Conservation (phyloP, 1,140 invertebrate genomes). For the Pseudomyrmex flavicornis region DNA sequence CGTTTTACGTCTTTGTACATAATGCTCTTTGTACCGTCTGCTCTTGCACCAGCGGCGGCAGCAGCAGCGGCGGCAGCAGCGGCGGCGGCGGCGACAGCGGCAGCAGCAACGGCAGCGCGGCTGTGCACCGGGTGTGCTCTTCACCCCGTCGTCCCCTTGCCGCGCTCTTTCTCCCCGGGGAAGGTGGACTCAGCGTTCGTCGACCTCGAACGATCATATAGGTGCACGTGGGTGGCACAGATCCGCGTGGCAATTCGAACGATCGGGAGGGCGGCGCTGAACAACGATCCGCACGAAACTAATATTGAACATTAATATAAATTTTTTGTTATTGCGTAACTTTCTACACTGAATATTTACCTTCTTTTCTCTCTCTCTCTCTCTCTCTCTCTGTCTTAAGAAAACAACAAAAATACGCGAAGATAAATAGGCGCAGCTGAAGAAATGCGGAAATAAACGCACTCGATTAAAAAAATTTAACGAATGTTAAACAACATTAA, state of each 20-base stretch:
- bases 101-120: neutral
- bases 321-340: neutral
- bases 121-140: slow-evolving; percentile 47
- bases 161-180: slow-evolving; percentile 38
- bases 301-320: neutral
- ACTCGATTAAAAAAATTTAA: no score
- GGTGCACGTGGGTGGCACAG: slow-evolving; percentile 72
- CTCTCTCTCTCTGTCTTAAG: no score
- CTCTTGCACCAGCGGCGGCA: slow-evolving; percentile 54
- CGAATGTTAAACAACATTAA: no score
- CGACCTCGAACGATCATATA: slow-evolving; percentile 73
- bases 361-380: no score
- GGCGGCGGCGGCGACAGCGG: slow-evolving; percentile 40
- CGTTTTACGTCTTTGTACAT: slow-evolving; percentile 81
- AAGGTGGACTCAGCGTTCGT: slow-evolving; percentile 73
- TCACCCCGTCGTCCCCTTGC: slow-evolving; percentile 42
- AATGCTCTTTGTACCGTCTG: slow-evolving; percentile 80
- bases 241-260: slow-evolving; percentile 57
- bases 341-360: no score
- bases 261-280: slow-evolving; percentile 1
- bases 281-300: neutral
- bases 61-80: slow-evolving; percentile 4
- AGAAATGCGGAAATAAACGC: no score
- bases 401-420: no score
- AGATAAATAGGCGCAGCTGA: no score